Evolutionary conservation across 1,140 invertebrate genomes (phyloP).

Genomic region (Drosophila burlai): DNA sequence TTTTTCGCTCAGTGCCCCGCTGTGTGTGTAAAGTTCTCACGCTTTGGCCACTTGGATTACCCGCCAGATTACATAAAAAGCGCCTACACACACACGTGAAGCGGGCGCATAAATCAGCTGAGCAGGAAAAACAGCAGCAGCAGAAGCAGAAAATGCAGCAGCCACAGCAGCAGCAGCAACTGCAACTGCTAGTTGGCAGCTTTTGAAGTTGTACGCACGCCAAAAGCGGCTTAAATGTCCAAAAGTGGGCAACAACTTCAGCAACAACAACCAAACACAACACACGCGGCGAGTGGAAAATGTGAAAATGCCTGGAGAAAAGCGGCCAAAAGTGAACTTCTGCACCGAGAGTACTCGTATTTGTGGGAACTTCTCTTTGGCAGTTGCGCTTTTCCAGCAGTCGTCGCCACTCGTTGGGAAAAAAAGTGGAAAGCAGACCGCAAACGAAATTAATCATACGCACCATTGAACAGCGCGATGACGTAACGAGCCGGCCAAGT

Average conservation of each 20-base stretch:
- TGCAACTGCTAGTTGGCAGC: conserved; percentile 64
- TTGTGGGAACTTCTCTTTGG: conserved; percentile 66
- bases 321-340: conserved; percentile 64
- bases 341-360: conserved; percentile 34
- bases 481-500: conserved; percentile 55
- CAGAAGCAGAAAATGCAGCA: conserved; percentile 6
- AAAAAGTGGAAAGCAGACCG: conserved; percentile 34
- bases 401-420: conserved; percentile 3
- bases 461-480: conserved; percentile 74
- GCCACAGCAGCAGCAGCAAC: conserved; percentile 14
- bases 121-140: conserved; percentile 30
- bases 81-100: conserved; percentile 69
- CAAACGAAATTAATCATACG: conserved; percentile 77
- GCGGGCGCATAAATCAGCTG: conserved; percentile 77
- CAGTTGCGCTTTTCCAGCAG: conserved; percentile 30
- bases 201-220: conserved; percentile 80
- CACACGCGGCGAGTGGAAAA: conserved; percentile 66
- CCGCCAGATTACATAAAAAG: conserved; percentile 82
- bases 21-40: conserved; percentile 78
- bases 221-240: conserved; percentile 84
- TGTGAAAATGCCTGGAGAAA: conserved; percentile 80
- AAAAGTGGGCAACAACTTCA: conserved; percentile 76
- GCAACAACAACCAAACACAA: conserved; percentile 39
- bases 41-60: conserved; percentile 81
- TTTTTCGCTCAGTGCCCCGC: conserved; percentile 3